Conservation (phyloP, 2,888 invertebrate genomes). For the Icerya purchasi region DNA sequence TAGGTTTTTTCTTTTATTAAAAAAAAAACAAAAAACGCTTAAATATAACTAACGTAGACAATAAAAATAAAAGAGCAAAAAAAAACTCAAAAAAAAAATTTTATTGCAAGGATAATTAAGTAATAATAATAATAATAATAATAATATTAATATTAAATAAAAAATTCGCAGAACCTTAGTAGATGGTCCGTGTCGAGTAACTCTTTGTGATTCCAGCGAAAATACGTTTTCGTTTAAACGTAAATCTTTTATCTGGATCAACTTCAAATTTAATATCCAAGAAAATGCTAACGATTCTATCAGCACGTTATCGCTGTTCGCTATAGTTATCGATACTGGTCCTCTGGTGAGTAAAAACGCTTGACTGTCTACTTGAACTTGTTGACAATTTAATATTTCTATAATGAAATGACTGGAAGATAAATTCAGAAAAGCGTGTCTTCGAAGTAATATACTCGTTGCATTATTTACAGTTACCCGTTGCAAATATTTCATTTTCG, state of each 20-base stretch:
- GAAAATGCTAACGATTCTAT: conserved; percentile 42
- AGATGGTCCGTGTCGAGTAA: conserved; percentile 38
- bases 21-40: too few species aligned
- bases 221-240: conserved; percentile 36
- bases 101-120: too few species aligned
- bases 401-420: conserved; percentile 21
- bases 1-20: too few species aligned
- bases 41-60: too few species aligned
- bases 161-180: conserved; percentile 27
- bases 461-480: neutral
- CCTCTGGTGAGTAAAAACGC: conserved; percentile 41
- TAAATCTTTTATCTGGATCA: neutral
- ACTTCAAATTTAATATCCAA: conserved; percentile 27
- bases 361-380: conserved; percentile 36
- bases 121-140: too few species aligned
- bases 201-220: conserved; percentile 34
- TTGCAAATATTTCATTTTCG: neutral
- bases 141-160: too few species aligned
- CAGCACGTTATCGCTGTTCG: conserved; percentile 33
- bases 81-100: too few species aligned
- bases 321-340: conserved; percentile 38
- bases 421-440: conserved; percentile 37
- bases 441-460: conserved; percentile 21
- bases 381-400: conserved; percentile 30
- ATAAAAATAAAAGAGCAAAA: too few species aligned